These are phyloP conservation scores for Bombyx mandarina DNA, from an alignment of 1,140 invertebrate species.

Conservation along the genomic window DNA sequence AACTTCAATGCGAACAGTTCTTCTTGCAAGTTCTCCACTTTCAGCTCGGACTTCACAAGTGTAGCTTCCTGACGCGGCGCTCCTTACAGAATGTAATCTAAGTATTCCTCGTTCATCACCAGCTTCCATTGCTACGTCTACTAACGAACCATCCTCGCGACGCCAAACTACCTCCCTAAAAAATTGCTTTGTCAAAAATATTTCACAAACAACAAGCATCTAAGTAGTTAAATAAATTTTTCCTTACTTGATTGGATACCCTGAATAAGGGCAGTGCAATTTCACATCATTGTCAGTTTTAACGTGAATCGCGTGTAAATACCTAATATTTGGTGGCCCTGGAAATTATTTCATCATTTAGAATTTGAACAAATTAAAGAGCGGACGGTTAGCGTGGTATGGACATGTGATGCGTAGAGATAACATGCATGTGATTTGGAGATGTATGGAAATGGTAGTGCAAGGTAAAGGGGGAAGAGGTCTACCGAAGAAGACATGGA, in stretches of 20 bases:
- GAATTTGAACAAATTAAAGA: too few species aligned
- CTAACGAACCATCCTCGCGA: slow-evolving; percentile 47
- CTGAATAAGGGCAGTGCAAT: slow-evolving; percentile 88
- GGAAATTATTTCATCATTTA: slow-evolving; percentile 1
- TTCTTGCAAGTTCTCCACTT: slow-evolving; percentile 53
- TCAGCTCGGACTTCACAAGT: slow-evolving; percentile 61
- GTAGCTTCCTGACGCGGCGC: slow-evolving; percentile 44
- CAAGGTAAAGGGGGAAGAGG: too few species aligned
- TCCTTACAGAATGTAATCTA: slow-evolving; percentile 41
- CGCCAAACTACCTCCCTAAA: slow-evolving; percentile 59
- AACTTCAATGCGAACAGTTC: slow-evolving; percentile 58
- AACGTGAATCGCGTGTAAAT: slow-evolving; percentile 84
- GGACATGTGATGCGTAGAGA: too few species aligned
- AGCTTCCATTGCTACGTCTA: slow-evolving; percentile 36
- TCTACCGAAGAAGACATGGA: too few species aligned
- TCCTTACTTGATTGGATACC: slow-evolving; percentile 81
- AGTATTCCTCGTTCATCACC: slow-evolving; percentile 48
- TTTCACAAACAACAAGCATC: background rate
- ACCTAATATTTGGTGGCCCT: slow-evolving; percentile 87
- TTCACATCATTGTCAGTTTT: slow-evolving; percentile 83
- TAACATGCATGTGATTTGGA: too few species aligned
- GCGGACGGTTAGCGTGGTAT: too few species aligned
- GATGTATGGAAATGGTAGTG: too few species aligned
- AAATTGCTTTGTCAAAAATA: slow-evolving; percentile 8
- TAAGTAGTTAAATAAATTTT: background rate